A percentile compares a stretch with the other conserved stretches of the same genome.
Conservation (phyloP, 2,113 vertebrate genomes). For the Ibidorhyncha struthersii region DNA sequence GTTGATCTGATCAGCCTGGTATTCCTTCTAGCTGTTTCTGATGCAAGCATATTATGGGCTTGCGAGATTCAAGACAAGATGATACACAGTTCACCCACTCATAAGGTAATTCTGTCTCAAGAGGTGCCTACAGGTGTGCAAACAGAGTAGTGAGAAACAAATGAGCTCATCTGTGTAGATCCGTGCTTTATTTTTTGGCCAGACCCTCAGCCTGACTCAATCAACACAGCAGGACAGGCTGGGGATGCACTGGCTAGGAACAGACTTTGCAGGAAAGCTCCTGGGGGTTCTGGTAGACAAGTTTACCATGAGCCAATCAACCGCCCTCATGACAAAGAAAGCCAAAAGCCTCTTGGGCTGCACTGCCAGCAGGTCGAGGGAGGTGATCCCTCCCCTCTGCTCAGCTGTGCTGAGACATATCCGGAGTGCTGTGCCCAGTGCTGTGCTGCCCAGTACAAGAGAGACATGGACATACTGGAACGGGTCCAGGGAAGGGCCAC, state of each 20-base stretch:
- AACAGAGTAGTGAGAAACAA: neutral
- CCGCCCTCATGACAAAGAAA: neutral
- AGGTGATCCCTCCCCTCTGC: neutral
- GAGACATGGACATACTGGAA: neutral
- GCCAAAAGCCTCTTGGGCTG: neutral
- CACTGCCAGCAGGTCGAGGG: rapidly evolving
- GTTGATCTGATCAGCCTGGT: neutral
- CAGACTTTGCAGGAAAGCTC: neutral
- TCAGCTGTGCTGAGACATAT: neutral
- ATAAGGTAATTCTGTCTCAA: neutral
- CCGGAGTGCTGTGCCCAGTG: neutral
- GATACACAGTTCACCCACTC: neutral
- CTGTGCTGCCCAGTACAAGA: neutral
- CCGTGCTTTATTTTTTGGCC: neutral
- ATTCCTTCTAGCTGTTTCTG: neutral
- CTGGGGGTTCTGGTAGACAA: neutral
- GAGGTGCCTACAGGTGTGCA: neutral
- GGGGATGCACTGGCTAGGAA: neutral
- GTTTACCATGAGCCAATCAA: neutral
- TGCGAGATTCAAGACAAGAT: neutral
- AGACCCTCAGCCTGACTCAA: neutral
- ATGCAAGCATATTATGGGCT: neutral
- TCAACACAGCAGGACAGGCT: neutral
- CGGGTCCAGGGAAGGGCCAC: neutral
- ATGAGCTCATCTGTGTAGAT: neutral